Conservation (phyloP, 2,797 vertebrate genomes). For the Dromococcyx pavoninus region DNA sequence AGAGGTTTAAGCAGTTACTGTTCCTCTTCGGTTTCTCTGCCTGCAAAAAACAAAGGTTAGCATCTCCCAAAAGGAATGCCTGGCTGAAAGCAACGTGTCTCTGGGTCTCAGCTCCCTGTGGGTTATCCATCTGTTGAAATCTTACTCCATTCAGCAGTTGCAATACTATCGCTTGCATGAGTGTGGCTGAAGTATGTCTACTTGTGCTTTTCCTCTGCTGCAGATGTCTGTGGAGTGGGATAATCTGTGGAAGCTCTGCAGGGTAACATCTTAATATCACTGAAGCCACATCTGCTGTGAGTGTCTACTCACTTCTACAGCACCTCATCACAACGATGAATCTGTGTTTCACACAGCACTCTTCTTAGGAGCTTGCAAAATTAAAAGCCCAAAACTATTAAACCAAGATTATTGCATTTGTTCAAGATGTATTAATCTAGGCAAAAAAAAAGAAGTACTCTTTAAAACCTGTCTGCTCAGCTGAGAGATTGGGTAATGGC, state of each 20-base stretch:
- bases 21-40: neutral
- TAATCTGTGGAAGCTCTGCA: neutral
- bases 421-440: neutral
- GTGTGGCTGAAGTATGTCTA: neutral
- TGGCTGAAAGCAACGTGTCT: neutral
- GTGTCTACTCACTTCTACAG: neutral
- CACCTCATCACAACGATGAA: neutral
- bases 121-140: neutral
- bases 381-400: neutral
- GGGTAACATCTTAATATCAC: neutral
- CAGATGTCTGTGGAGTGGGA: neutral
- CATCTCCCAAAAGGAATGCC: neutral
- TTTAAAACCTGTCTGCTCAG: neutral
- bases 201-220: neutral
- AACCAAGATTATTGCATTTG: neutral
- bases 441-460: neutral
- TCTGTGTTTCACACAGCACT: fast-evolving
- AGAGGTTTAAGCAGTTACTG: neutral
- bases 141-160: neutral
- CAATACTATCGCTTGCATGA: neutral
- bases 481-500: too few relatives aligned
- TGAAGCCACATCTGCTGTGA: neutral
- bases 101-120: neutral
- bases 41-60: fast-evolving
- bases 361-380: neutral